Base-by-base conservation (phyloP, 2,797 vertebrate species). In the Trachops cirrhosus region DNA sequence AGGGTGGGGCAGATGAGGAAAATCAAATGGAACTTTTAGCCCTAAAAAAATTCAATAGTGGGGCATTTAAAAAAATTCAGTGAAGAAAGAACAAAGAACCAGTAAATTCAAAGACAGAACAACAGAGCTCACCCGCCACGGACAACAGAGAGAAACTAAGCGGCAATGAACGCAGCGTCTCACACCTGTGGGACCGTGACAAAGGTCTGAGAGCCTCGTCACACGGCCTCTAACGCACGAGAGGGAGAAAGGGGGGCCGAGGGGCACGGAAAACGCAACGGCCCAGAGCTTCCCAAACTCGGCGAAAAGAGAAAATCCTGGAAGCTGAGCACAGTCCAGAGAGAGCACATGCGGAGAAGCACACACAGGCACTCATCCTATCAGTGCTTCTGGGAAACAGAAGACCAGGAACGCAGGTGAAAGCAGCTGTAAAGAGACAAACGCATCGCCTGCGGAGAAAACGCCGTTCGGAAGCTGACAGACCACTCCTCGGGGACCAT, bases 201-300 rank as follows among this genome's bases (percentile, higher is more conserved):
- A 12, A 5, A 29, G 59, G 29, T 1, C 59, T 14, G 29, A 62
- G 62, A 6, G 0, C 14, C 59, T 64, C 4, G 62, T 64, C 62
- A 6, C 29, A 2, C 4, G 14, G 62, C 12, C 59, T 32, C 54
- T 11, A 15, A 5, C 26, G 2, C 59, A 5, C 26, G 11, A 32
- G 59, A 15, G 59, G 18, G 10, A 8, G 62, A 18, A 16, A 7
- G 32, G 0, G 26, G 62, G 62, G 32, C 62, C 18, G 29, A n/a
- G 29, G 18, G 62, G 2, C 0, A 16, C 59, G 5, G 32, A 18
- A 64, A 64, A n/a, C 2, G 0, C 32, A 15, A 16, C 1, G 32
- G 62, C 62, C 26, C 14, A 18, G 26, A 64, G 32, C 32, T 16
- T 3, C 32, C 62, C 62, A 64, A n/a, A 16, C 32, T 7, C 7